Evolutionary conservation across 2,888 invertebrate species (phyloP).

Genomic region (Drosophila pseudotakahashii): DNA sequence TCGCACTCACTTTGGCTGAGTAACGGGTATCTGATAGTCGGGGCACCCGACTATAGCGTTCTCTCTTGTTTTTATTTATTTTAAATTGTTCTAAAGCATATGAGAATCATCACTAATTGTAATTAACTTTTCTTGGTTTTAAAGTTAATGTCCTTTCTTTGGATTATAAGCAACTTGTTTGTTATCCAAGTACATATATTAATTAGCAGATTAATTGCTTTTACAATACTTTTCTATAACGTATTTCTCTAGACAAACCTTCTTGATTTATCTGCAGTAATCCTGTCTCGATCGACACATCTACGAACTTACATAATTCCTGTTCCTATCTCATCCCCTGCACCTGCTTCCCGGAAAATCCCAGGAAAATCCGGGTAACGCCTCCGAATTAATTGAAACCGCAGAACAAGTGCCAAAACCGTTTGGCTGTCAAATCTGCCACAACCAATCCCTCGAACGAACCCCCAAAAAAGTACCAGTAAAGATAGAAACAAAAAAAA

Average conservation of each 20-base stretch:
- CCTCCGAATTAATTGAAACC: conserved; percentile 73
- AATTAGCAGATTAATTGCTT: background rate
- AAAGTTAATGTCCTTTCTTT: too few relatives aligned
- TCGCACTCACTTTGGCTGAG: too few relatives aligned
- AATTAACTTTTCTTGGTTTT: too few relatives aligned
- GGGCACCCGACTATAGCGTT: too few relatives aligned
- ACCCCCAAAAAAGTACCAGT: conserved; percentile 49
- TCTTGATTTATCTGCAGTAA: conserved; percentile 10
- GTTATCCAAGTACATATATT: too few relatives aligned
- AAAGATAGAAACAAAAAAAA: conserved; percentile 15
- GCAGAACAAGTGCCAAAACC: conserved; percentile 61
- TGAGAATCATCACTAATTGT: too few relatives aligned
- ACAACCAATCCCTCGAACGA: conserved; percentile 35
- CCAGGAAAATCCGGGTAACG: conserved; percentile 42
- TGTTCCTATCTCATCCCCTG: conserved; percentile 8
- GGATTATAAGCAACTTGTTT: too few relatives aligned
- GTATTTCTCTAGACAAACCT: background rate
- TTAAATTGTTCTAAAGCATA: too few relatives aligned
- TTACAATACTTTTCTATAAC: background rate
- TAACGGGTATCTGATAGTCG: too few relatives aligned
- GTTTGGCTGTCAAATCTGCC: conserved; percentile 54
- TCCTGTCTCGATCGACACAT: conserved; percentile 26
- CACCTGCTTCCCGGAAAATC: conserved; percentile 21
- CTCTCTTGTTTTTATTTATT: too few relatives aligned
- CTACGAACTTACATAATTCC: background rate